Percentiles rank a stretch among this genome's conserved stretches.
These are phyloP conservation scores for Harpalus rubripes DNA, from an alignment of 2,888 invertebrate species.

Conservation along the genomic window DNA sequence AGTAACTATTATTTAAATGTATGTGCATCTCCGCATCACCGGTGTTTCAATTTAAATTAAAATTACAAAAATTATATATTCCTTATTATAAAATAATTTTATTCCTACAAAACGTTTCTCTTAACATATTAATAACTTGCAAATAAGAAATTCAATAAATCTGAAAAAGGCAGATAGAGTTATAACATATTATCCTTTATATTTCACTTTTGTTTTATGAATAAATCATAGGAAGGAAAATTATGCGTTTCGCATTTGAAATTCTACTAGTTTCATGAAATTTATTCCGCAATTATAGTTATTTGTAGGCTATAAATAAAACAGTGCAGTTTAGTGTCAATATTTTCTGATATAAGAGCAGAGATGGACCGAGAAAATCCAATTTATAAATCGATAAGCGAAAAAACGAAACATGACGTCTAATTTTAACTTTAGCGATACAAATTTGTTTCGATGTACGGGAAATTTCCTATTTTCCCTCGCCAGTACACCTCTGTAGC, in stretches of 20 bases:
- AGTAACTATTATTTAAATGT: no score
- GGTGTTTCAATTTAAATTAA: no score
- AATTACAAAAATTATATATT: no score
- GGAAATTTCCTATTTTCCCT: slow-evolving; percentile 17
- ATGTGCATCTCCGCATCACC: no score
- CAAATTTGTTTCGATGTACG: slow-evolving; percentile 40
- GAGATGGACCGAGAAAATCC: slow-evolving; percentile 38
- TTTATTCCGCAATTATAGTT: slow-evolving; percentile 33
- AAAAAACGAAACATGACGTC: slow-evolving; percentile 48
- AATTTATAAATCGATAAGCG: slow-evolving; percentile 48
- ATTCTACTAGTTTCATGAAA: slow-evolving; percentile 6
- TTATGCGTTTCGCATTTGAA: neutral
- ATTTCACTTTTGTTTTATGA: slow-evolving; percentile 8
- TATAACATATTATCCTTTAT: neutral
- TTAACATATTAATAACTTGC: no score
- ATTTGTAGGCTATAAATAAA: slow-evolving; percentile 28
- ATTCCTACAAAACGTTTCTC: no score
- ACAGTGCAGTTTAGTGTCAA: slow-evolving; percentile 13
- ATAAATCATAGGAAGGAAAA: slow-evolving; percentile 6
- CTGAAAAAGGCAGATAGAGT: no score
- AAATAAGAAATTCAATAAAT: no score
- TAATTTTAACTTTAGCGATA: slow-evolving; percentile 29
- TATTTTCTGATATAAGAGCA: slow-evolving; percentile 19
- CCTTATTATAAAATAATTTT: no score
- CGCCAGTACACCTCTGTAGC: slow-evolving; percentile 15